phyloP scores from a whole-genome alignment of 2,797 vertebrate species.

The Orestias chungarensis region DNA sequence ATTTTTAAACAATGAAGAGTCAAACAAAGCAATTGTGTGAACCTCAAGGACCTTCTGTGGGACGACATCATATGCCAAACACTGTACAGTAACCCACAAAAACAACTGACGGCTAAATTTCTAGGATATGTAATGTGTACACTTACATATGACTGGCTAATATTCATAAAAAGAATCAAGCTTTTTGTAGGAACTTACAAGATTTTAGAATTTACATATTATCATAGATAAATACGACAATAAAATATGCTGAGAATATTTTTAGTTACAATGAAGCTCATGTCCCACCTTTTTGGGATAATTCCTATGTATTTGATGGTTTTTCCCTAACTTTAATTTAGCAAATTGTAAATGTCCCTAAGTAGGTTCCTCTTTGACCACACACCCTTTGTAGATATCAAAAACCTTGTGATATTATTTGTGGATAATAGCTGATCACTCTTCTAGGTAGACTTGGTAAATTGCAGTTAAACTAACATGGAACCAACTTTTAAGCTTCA shows the following conservation, averaged over 20 bases:
- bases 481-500: neutral
- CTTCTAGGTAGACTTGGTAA: neutral
- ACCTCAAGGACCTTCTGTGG: constrained; percentile 29
- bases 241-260: neutral
- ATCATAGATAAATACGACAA: neutral
- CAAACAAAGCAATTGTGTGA: constrained; percentile 18
- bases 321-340: neutral
- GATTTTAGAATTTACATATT: neutral
- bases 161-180: neutral
- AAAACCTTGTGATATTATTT: neutral
- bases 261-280: neutral
- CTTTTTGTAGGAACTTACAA: neutral
- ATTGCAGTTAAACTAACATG: neutral
- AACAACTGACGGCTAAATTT: neutral
- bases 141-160: neutral
- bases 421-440: neutral
- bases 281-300: neutral
- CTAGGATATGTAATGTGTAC: neutral
- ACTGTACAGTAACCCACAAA: neutral
- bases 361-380: neutral
- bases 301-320: too few relatives aligned
- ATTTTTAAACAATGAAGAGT: constrained; percentile 13
- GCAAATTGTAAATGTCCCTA: neutral
- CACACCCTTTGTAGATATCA: neutral
- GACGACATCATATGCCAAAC: neutral